Base-by-base conservation (phyloP, 2,888 invertebrate genomes). In the Tupiocoris notatus region DNA sequence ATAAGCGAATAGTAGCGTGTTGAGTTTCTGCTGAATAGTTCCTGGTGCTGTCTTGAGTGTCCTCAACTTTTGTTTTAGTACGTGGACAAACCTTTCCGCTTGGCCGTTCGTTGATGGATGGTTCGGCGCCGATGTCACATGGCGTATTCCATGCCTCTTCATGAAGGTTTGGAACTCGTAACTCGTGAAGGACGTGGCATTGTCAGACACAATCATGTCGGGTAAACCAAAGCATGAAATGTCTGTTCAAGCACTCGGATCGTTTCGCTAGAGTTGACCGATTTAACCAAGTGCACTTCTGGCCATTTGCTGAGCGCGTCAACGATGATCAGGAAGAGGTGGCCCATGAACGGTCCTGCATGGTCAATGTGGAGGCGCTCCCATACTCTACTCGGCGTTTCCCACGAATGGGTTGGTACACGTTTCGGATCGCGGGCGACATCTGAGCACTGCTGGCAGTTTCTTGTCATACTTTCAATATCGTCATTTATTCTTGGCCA, bases 51-150 rank as follows among this genome's bases (percentile, higher is more conserved):
- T 7, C 3, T 39, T 12, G 16, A 66, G 39, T 18, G 66, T 39
- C 12, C 39, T 3, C 6, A 66, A 17, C n/a, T 23, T 1, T 17
- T 66, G 24, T 1, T 66, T 66, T 16, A 66, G 18, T 16, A 18
- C 24, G 3, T 39, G 25, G 3, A 66, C 66, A 25, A 23, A 66
- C 1, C 66, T 16, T 18, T 66, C 66, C 3, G n/a, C 66, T 18
- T 66, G 66, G 16, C 66, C 66, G 20, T 76, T 76, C n/a, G 61
- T 67, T 0, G 68, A 57, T 1, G 70, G 70, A 54, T 76, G 76
- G 22, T 59, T 59, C 0, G 76, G 76, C 18, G 63, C 70, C 18
- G 56, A 58, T 7, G 76, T 76, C 9, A 21, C 61, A 22, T 54
- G 62, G 0, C 16, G 3, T 2, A 59, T 59, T 3, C 59, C 59